Conservation (phyloP, 2,113 vertebrate genomes). For the Micronycteris hirsuta region DNA sequence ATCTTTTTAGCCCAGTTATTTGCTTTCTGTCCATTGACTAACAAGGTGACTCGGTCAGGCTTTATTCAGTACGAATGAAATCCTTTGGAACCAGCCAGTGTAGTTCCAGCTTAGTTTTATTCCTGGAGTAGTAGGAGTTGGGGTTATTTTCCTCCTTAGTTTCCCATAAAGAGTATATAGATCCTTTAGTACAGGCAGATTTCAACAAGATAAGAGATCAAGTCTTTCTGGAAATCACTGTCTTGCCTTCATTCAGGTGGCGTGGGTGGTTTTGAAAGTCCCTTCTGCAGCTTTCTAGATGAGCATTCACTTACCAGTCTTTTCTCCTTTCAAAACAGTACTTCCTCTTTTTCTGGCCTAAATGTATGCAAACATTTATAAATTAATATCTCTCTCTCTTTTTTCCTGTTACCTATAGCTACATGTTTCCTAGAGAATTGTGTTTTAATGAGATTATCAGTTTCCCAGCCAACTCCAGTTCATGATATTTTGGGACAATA, state of each 20-base stretch:
- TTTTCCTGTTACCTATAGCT: not conserved
- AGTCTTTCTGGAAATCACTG: constrained; percentile 40
- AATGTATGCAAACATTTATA: not conserved
- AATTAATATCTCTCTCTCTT: not conserved
- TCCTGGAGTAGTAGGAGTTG: constrained; percentile 25
- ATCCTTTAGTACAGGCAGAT: not conserved
- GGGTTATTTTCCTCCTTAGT: not conserved
- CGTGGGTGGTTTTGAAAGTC: constrained; percentile 15
- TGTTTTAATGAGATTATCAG: constrained; percentile 22
- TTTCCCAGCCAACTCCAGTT: not conserved
- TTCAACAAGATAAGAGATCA: constrained; percentile 32
- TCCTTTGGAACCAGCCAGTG: constrained; percentile 17
- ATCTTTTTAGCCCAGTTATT: not conserved
- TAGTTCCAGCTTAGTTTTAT: constrained; percentile 66
- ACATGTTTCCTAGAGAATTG: not conserved
- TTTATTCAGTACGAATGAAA: constrained; percentile 31
- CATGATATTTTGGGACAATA: not conserved
- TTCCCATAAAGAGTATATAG: not conserved
- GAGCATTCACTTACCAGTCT: not conserved
- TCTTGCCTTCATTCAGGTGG: constrained; percentile 56
- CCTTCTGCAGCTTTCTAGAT: fast-evolving
- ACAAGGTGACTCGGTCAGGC: constrained; percentile 51
- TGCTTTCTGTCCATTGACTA: constrained; percentile 68
- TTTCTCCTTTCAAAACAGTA: constrained; percentile 27
- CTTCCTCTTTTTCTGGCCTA: not conserved